A percentile compares a stretch with the other conserved stretches of the same genome.
These are phyloP conservation scores for Epizoanthus rinbou DNA, from an alignment of 92 coral and sea anemone species.

Conservation along the genomic window DNA sequence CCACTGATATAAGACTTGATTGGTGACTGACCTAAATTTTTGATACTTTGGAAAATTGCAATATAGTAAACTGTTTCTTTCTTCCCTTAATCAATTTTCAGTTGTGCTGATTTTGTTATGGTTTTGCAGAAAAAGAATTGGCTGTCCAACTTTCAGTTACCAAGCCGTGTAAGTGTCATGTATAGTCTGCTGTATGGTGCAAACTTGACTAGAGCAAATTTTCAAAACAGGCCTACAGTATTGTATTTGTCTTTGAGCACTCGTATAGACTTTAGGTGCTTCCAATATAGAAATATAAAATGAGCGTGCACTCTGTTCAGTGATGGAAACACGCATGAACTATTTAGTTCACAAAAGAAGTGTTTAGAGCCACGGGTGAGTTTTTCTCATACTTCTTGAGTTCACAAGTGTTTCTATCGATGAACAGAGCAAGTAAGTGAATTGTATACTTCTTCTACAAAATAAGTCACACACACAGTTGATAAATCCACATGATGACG, in stretches of 20 bases:
- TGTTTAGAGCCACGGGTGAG: not conserved
- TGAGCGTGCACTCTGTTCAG: not conserved
- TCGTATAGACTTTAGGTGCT: not conserved
- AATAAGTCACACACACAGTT: not conserved
- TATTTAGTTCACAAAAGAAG: not conserved
- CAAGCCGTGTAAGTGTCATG: constrained; percentile 30
- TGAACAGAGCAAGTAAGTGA: not conserved
- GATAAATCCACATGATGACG: not conserved
- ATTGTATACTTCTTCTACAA: no score
- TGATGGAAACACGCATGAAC: not conserved
- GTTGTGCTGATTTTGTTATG: constrained; percentile 1
- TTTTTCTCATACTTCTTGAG: not conserved
- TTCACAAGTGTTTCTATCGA: not conserved
- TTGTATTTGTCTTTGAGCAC: not conserved
- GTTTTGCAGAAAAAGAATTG: constrained; percentile 22
- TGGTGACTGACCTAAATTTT: constrained; percentile 12
- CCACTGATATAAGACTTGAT: constrained; percentile 16
- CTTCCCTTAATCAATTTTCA: constrained; percentile 13
- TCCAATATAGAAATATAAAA: not conserved
- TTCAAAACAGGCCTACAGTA: not conserved
- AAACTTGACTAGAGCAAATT: constrained; percentile 15
- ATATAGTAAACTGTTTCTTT: constrained; percentile 10
- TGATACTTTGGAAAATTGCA: not conserved
- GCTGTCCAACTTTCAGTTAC: constrained; percentile 31
- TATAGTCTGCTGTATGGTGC: constrained; percentile 29